These are phyloP conservation scores for Orchesella flavescens DNA, from an alignment of 2,888 invertebrate genomes.

Conservation along the genomic window DNA sequence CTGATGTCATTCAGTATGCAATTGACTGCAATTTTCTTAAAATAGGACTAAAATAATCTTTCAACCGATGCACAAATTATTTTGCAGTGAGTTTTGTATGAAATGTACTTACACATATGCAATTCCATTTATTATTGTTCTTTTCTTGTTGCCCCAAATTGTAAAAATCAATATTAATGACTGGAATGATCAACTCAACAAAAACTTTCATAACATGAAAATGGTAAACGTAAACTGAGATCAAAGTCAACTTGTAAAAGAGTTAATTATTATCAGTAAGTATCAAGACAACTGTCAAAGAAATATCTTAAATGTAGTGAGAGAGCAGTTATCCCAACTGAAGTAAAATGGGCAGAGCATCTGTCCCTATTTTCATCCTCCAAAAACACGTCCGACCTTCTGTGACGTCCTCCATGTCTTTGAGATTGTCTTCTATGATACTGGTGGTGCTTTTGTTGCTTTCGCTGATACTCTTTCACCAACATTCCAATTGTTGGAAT, in stretches of 20 bases:
- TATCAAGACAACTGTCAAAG: slow-evolving; percentile 61
- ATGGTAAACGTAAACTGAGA: too few relatives aligned
- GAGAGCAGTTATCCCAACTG: slow-evolving; percentile 60
- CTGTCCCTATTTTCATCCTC: slow-evolving; percentile 39
- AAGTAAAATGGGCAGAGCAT: slow-evolving; percentile 69
- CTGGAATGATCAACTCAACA: too few relatives aligned
- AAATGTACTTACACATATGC: not conserved
- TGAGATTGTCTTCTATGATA: not conserved
- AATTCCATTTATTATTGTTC: not conserved
- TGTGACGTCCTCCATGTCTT: slow-evolving; percentile 35
- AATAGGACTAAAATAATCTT: not conserved
- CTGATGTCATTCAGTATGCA: not conserved
- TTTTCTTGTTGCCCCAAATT: not conserved
- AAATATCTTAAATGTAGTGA: slow-evolving; percentile 63
- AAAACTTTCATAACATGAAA: too few relatives aligned
- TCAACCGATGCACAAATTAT: too few relatives aligned
- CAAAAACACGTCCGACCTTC: slow-evolving; percentile 63
- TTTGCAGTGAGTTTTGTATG: too few relatives aligned
- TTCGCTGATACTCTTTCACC: slow-evolving; percentile 26
- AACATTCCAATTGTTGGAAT: not conserved
- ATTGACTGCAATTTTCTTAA: too few relatives aligned
- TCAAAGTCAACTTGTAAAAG: too few relatives aligned
- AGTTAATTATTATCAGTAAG: slow-evolving; percentile 52
- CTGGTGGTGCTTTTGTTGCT: slow-evolving; percentile 25
- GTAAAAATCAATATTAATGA: not conserved